These are phyloP conservation scores for Zalophus californianus DNA, from an alignment of 2,797 vertebrate species.

Conservation along the genomic window DNA sequence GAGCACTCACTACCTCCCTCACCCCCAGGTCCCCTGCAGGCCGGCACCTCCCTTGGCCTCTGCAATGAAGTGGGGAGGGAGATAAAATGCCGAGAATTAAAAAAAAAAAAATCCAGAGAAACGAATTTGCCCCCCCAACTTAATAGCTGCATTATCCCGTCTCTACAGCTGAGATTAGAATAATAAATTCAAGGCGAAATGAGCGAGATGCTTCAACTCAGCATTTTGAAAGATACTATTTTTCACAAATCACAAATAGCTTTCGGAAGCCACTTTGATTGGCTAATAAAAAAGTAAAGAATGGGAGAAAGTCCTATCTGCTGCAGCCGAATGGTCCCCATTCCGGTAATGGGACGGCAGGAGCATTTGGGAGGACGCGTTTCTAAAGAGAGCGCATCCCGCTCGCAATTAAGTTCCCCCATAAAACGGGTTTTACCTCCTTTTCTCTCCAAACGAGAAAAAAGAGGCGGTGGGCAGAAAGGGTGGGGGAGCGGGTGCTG, in stretches of 20 bases:
- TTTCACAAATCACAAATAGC: conserved; percentile 88
- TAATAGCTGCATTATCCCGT: conserved; percentile 84
- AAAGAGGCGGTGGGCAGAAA: conserved; percentile 40
- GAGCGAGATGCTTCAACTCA: conserved; percentile 86
- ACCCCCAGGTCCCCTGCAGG: not conserved
- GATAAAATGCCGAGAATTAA: not conserved
- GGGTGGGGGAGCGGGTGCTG: conserved; percentile 22
- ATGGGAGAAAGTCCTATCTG: conserved; percentile 87
- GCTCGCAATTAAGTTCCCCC: conserved; percentile 86
- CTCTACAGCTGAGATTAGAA: conserved; percentile 87
- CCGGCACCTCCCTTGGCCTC: not conserved
- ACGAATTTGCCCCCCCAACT: conserved; percentile 83
- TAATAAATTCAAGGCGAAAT: conserved; percentile 89
- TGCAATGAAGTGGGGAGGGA: not conserved
- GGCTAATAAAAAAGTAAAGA: conserved; percentile 90
- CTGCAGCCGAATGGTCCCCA: conserved; percentile 86
- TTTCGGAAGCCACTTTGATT: conserved; percentile 89
- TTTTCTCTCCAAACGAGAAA: conserved; percentile 79
- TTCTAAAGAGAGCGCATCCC: conserved; percentile 86
- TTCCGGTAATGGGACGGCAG: conserved; percentile 85
- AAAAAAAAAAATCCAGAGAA: conserved; percentile 65
- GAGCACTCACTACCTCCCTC: not conserved
- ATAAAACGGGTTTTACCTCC: conserved; percentile 85
- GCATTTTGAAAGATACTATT: conserved; percentile 88
- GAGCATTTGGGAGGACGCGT: conserved; percentile 85